A percentile compares a stretch with the other conserved stretches of the same genome.
These are phyloP conservation scores for Aphidius ervi DNA, from an alignment of 1,140 invertebrate species.

Conservation along the genomic window DNA sequence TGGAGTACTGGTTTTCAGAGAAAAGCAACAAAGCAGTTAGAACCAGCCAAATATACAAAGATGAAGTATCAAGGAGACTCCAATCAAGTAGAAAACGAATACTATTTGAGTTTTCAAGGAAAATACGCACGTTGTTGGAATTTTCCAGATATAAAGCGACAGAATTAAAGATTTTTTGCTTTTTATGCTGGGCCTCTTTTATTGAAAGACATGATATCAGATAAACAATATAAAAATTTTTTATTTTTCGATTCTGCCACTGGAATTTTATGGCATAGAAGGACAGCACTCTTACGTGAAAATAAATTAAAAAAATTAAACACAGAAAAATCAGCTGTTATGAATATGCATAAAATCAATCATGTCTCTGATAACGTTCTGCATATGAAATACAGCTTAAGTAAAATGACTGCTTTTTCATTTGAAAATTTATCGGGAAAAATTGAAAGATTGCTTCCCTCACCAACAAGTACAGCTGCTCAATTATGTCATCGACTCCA, in stretches of 20 bases:
- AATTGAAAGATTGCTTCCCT: not conserved
- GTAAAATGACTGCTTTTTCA: no score
- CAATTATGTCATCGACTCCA: slow-evolving; percentile 1
- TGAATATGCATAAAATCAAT: not conserved
- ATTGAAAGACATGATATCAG: not conserved
- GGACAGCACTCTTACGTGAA: not conserved
- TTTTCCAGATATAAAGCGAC: no score
- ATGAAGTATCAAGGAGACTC: no score
- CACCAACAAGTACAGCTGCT: not conserved
- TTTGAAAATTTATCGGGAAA: slow-evolving; percentile 1
- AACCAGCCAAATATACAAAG: no score
- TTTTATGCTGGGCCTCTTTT: not conserved
- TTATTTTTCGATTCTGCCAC: not conserved
- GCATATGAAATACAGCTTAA: not conserved
- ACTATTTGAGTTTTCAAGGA: no score
- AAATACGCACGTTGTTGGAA: no score
- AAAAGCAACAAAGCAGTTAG: no score
- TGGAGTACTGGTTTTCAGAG: no score
- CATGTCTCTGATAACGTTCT: not conserved
- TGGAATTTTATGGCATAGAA: not conserved
- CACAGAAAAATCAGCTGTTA: not conserved
- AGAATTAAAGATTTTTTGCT: slow-evolving; percentile 6
- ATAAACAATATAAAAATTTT: not conserved
- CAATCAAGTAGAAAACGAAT: no score
- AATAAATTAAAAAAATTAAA: not conserved